A percentile compares a stretch with the other conserved stretches of the same genome.
These are phyloP conservation scores for Heliconius cydno DNA, from an alignment of 2,888 invertebrate species.

Conservation along the genomic window DNA sequence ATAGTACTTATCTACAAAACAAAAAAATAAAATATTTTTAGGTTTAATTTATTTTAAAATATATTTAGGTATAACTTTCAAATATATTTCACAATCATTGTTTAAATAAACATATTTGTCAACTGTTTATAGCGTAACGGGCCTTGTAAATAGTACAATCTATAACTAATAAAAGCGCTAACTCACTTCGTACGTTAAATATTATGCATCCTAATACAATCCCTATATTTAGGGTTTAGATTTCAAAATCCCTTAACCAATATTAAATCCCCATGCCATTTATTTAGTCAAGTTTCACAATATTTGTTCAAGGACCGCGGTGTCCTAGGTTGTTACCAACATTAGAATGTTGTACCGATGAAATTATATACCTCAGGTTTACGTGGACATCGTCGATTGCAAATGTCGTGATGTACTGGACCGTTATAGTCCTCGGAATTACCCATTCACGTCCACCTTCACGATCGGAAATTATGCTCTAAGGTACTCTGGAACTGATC, in stretches of 20 bases:
- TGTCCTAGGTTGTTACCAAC: constrained; percentile 46
- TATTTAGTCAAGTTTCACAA: constrained; percentile 41
- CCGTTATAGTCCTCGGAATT: constrained; percentile 41
- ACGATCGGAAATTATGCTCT: constrained; percentile 40
- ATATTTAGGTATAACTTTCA: not conserved
- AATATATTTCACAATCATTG: constrained; percentile 20
- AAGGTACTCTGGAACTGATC: constrained; percentile 16
- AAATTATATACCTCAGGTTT: constrained; percentile 47
- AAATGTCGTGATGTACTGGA: constrained; percentile 42
- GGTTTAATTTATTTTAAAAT: not conserved
- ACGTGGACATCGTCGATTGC: constrained; percentile 44
- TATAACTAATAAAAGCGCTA: constrained; percentile 23
- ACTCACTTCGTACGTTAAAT: constrained; percentile 15
- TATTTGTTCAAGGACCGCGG: constrained; percentile 54
- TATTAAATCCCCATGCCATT: constrained; percentile 30
- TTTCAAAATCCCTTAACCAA: constrained; percentile 4
- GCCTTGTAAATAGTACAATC: constrained; percentile 28
- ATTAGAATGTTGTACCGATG: constrained; percentile 47
- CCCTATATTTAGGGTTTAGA: not conserved
- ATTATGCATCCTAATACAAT: constrained; percentile 25
- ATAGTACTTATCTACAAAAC: no score
- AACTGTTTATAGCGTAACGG: constrained; percentile 45
- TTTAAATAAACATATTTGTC: constrained; percentile 40
- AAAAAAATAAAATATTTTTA: not conserved
- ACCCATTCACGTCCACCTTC: constrained; percentile 44